Base-by-base conservation (phyloP, 2,113 vertebrate species). In the Micronycteris hirsuta region DNA sequence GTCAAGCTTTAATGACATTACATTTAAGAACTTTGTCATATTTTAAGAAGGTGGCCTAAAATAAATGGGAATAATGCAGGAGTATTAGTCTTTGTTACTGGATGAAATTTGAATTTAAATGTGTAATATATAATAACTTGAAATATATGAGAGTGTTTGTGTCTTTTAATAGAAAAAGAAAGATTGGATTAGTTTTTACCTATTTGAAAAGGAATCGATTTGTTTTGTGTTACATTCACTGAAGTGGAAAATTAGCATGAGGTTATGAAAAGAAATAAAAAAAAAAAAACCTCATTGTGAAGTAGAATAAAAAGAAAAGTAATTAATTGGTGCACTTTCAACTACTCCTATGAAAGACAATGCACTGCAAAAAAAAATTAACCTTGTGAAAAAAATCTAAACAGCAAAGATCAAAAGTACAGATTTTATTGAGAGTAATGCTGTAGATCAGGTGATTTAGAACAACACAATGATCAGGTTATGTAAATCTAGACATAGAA, bases 211-310 rank as follows among this genome's bases (percentile, higher is more conserved):
- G 22, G 20, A 56, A 80, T 16, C 20, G 1, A 93, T 61, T 93
- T 43, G 15, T 92, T 96, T 93, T 95, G 45, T 85, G 36, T 92
- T 95, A 85, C 8, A 73, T 38, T 90, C 74, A 93, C 22, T 91
- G 77, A 96, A 95, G 85, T 97, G 76, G 90, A 96, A 97, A 97
- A 96, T 96, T 97, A 95, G 70, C 84, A 94, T 88, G 15, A 33
- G 24, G 76, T 61, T 90, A 92, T 95, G 7, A 96, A 96, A 97
- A 93, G 81, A 92, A 95, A 93, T 38, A 1, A 10, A 54, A 63
- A 86, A 89, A n/a, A 94, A 88, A 4, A 87, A 24, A 2, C 10
- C 20, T 87, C 58, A 68, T 73, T 82, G 77, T 88, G 52, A 85
- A 81, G 15, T 76, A 81, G 52, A 96, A 92, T 95, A 61, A 93